Base-by-base conservation (phyloP, 2,888 invertebrate species). In the Diabrotica balteata region DNA sequence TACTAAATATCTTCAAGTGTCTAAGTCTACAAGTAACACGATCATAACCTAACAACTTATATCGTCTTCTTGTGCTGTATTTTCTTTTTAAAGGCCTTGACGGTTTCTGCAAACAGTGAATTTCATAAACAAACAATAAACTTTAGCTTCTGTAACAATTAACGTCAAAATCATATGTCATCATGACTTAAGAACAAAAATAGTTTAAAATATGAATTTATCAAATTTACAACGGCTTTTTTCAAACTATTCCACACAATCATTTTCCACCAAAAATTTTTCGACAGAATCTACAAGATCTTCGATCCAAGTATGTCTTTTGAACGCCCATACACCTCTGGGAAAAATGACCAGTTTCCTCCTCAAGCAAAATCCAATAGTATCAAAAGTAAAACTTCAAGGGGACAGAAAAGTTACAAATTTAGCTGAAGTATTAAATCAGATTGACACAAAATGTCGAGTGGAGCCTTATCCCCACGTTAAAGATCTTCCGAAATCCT, bases 361-460 rank as follows among this genome's bases (percentile, higher is more conserved):
- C 51, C 79, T 88, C 3, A 88, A 89, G 76, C 87, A 88, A 72
- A 88, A 88, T 72, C 84, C 88, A 3, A 82, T 83, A 4, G 69
- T 84, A 8, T 79, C 81, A 0, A 75, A 74, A 55, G 63, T 84
- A 9, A 81, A 79, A 69, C 52, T 84, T 9, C 79, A 81, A 69
- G 83, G 82, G n/a, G 76, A 75, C 10, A 70, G 68, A 43, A 68
- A 65, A 5, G 79, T 82, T 5, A 59, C 73, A n/a, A 78, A 77
- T 8, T 64, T 82, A 6, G 80, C 80, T 0, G 71, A 73, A 0
- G 84, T 84, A 76, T 74, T 84, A 47, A 76, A 73, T 53, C 75
- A 76, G 46, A 75, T 83, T 9, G 84, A 84, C 72, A 84, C 83
- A 0, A 79, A 78, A 62, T 79, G 82, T 57, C 72, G 69, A 46